Conservation (phyloP, 2,113 vertebrate species). For the Ameiurus melas region DNA sequence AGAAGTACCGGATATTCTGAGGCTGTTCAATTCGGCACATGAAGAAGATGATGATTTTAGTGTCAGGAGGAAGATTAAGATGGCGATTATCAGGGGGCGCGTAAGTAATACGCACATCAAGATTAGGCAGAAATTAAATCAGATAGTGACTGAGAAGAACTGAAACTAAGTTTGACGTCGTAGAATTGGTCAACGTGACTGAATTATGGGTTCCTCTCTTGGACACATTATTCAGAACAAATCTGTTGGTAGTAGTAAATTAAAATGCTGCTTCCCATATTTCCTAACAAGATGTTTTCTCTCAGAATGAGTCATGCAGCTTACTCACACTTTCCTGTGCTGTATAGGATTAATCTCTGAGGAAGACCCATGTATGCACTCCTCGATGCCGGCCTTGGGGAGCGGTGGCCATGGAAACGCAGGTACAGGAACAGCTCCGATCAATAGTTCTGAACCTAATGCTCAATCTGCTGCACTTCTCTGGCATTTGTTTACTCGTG, state of each 20-base stretch:
- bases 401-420: constrained; percentile 64
- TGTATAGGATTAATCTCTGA: constrained; percentile 75
- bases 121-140: neutral
- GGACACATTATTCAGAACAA: neutral
- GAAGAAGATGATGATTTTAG: too few relatives aligned
- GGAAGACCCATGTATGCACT: constrained; percentile 72
- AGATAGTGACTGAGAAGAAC: neutral
- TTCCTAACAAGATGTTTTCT: too few relatives aligned
- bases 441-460: constrained; percentile 27
- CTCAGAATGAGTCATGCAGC: neutral
- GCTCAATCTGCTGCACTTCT: constrained; percentile 24
- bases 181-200: neutral
- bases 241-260: neutral
- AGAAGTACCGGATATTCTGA: too few relatives aligned
- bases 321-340: neutral
- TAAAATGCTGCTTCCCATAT: neutral
- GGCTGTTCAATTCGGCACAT: too few relatives aligned
- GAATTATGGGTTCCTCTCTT: neutral
- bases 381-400: constrained; percentile 65
- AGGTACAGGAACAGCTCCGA: constrained; percentile 48
- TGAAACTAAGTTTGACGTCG: neutral
- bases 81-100: too few relatives aligned
- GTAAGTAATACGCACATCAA: neutral
- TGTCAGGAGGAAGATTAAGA: too few relatives aligned
- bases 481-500: constrained; percentile 8